Conservation (phyloP, 2,113 vertebrate species). For the Ibidorhyncha struthersii region DNA sequence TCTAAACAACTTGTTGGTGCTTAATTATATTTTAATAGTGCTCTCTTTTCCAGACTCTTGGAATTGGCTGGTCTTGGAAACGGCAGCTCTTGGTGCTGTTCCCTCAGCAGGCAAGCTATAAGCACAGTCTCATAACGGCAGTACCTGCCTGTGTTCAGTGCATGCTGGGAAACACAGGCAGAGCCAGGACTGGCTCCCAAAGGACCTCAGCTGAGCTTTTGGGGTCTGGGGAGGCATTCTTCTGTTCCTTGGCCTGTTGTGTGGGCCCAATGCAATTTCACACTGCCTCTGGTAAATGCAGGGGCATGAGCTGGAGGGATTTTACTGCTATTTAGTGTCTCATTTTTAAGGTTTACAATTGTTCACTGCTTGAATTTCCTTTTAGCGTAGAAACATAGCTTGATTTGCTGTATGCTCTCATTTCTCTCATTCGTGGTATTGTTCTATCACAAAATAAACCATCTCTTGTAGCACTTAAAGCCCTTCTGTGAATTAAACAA, state of each 20-base stretch:
- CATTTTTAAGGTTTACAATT: background rate
- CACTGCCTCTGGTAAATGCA: background rate
- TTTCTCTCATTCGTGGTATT: background rate
- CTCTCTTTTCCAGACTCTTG: background rate
- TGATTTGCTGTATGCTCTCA: background rate
- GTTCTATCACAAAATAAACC: background rate
- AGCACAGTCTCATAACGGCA: rapidly evolving
- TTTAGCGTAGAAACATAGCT: background rate
- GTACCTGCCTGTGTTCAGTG: background rate
- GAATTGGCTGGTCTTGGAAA: background rate
- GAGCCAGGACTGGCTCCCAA: background rate
- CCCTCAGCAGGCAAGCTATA: background rate
- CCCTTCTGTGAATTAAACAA: background rate
- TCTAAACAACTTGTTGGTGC: background rate
- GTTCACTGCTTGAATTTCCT: background rate
- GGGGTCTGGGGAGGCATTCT: background rate
- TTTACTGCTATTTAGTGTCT: background rate
- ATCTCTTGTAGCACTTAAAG: background rate
- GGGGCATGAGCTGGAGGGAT: background rate
- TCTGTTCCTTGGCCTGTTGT: background rate
- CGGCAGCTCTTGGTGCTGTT: rapidly evolving
- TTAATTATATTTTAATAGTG: rapidly evolving
- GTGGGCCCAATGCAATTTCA: background rate
- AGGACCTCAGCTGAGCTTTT: background rate
- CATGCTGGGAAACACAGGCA: background rate